These are phyloP conservation scores for Drosophila atripex DNA, from an alignment of 2,888 invertebrate genomes.

Conservation along the genomic window DNA sequence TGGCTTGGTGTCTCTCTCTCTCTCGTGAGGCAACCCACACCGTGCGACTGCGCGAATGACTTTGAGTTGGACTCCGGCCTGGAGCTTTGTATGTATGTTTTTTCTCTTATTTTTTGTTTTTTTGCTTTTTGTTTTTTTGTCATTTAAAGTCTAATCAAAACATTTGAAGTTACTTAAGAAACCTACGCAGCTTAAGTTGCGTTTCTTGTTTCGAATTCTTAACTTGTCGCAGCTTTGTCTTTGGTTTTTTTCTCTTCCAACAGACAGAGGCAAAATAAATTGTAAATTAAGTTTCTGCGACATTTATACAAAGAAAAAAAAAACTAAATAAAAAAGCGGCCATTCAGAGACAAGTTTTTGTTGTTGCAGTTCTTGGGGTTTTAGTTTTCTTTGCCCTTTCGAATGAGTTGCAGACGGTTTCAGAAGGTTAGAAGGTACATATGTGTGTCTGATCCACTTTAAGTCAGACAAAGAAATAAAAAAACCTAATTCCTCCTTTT, in stretches of 20 bases:
- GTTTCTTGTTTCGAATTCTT: constrained; percentile 78
- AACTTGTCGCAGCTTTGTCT: constrained; percentile 65
- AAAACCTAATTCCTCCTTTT: constrained; percentile 4
- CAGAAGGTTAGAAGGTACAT: constrained; percentile 21
- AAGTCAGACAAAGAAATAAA: constrained; percentile 4
- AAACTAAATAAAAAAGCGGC: constrained; percentile 2
- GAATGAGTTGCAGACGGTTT: constrained; percentile 15
- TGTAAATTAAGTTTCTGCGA: constrained; percentile 57
- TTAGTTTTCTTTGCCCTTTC: constrained; percentile 24
- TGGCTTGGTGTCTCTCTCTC: neutral
- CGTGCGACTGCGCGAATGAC: constrained; percentile 59
- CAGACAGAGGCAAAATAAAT: constrained; percentile 37
- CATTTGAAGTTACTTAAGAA: constrained; percentile 79
- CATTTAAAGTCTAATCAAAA: constrained; percentile 79
- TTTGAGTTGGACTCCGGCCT: constrained; percentile 33
- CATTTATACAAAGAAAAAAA: constrained; percentile 46
- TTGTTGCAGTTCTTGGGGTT: constrained; percentile 21
- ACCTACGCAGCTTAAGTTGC: constrained; percentile 80
- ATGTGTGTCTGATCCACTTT: constrained; percentile 17
- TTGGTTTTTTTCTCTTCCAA: constrained; percentile 16
- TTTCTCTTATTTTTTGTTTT: no score
- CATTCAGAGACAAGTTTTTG: constrained; percentile 40
- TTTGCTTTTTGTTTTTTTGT: constrained; percentile 51
- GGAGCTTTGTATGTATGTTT: constrained; percentile 5
- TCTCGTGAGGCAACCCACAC: constrained; percentile 44